Base-by-base conservation (phyloP, 2,888 invertebrate species). In the Tribolium freemani region DNA sequence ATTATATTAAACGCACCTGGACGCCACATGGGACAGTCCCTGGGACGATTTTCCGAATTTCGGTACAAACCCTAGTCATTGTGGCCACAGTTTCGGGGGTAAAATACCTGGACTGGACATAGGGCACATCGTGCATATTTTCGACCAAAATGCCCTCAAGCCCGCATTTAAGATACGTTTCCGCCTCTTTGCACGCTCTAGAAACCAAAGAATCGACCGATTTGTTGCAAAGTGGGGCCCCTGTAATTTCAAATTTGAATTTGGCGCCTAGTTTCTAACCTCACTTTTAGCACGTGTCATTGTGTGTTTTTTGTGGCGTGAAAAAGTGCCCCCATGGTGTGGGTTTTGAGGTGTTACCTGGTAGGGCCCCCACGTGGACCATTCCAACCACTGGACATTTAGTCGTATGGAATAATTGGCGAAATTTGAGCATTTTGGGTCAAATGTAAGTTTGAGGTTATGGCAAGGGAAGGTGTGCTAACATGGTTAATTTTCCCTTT, bases 81-180 rank as follows among this genome's bases (percentile, higher is more conserved):
- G 88, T 85, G 0, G 94, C 90, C 0, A 89, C 88, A 9, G 90
- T 90, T 86, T 94, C 94, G 0, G 94, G 92, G 1, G 90, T 90
- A 58, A 93, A 83, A 51, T 88, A 80, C 51, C 86, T 84, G 1
- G 89, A 85, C 79, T 89, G 89, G 0, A 92, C 81, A 80, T 94
- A 95, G 0, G 94, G 94, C 16, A 93, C 83, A 82, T 94, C 94
- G 80, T 93, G 90, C 94, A 94, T 94, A 82, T 94, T 94, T 87
- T 94, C 94, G 8, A 95, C 86, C 45, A 94, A 81, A 20, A 94
- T 86, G 1, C 89, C 92, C 85, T 94, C 91, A 81, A 93, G 80
- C 66, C 88, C 85, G 75, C 88, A 84, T 44, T 89, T 87, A 57
- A 87, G 85, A 80, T 93, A 94, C 4, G 90, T 84, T 77, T 88